Evolutionary conservation across 2,797 vertebrate species (phyloP).

Genomic region (Scomberomorus guttatus): DNA sequence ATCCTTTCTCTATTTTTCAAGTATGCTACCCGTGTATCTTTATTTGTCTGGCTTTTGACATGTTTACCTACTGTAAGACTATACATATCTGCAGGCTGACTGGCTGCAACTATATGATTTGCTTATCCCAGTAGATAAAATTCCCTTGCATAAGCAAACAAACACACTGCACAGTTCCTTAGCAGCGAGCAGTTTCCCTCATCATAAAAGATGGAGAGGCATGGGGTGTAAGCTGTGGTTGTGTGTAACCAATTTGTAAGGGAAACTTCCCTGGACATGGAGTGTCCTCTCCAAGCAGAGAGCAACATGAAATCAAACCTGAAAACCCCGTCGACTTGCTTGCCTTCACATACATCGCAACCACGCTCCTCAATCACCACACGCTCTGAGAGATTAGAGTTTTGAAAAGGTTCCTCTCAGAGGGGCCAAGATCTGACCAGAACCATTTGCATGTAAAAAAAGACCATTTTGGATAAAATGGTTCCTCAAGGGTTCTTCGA

Average conservation of each 20-base stretch:
- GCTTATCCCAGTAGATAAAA: not conserved
- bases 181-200: constrained; percentile 36
- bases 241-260: constrained; percentile 76
- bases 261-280: constrained; percentile 55
- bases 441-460: not conserved
- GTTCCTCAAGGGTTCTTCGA: not conserved
- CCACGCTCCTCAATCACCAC: constrained; percentile 1
- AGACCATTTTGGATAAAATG: not conserved
- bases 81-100: not conserved
- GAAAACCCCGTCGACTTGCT: constrained; percentile 34
- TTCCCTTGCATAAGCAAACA: constrained; percentile 10
- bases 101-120: constrained; percentile 8
- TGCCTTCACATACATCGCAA: constrained; percentile 7
- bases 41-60: constrained; percentile 29
- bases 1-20: constrained; percentile 22
- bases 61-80: constrained; percentile 26
- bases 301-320: constrained; percentile 67
- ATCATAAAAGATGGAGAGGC: constrained; percentile 68
- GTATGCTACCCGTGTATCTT: not conserved
- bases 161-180: not conserved
- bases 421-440: not conserved
- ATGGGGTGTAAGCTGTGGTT: constrained; percentile 57
- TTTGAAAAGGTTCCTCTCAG: not conserved
- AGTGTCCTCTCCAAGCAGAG: constrained; percentile 45
- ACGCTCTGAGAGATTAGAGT: constrained; percentile 1